Percentiles rank a stretch among this genome's conserved stretches.
Conservation (phyloP, 2,888 invertebrate species). For the Helleia helle region DNA sequence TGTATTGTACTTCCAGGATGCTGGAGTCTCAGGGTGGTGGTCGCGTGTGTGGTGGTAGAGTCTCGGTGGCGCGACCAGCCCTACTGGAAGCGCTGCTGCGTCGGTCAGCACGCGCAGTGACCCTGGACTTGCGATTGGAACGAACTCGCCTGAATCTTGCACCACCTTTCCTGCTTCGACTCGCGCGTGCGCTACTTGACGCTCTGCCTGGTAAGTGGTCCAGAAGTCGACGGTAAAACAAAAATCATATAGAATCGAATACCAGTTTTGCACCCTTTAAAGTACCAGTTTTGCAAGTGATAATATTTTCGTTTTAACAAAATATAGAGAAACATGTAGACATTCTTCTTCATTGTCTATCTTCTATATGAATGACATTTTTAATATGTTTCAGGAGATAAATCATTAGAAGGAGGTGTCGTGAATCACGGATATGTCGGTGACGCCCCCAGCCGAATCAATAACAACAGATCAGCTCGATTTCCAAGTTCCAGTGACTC, state of each 20-base stretch:
- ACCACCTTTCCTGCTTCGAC: conserved; percentile 78
- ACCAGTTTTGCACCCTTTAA: too few relatives aligned
- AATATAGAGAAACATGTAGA: too few relatives aligned
- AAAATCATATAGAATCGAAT: too few relatives aligned
- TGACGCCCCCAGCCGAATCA: conserved; percentile 50
- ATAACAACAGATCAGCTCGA: conserved; percentile 40
- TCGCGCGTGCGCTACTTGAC: conserved; percentile 76
- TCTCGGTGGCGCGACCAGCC: conserved; percentile 79
- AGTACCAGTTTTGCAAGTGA: too few relatives aligned
- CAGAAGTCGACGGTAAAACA: too few relatives aligned
- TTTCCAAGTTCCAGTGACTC: conserved; percentile 70
- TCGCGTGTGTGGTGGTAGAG: conserved; percentile 62
- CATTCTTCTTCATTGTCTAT: too few relatives aligned
- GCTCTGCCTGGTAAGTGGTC: conserved; percentile 67
- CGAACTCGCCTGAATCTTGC: conserved; percentile 81
- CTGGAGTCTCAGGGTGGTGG: conserved; percentile 77
- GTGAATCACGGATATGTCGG: conserved; percentile 83
- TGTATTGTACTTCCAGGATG: too few relatives aligned
- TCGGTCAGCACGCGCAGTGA: conserved; percentile 75
- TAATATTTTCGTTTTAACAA: too few relatives aligned
- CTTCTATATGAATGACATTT: too few relatives aligned
- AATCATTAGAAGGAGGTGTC: conserved; percentile 77
- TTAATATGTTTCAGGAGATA: conserved; percentile 55
- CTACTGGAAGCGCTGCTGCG: conserved; percentile 81
- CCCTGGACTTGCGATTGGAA: conserved; percentile 81